Evolutionary conservation across 1,140 invertebrate species (phyloP).

Genomic region (Aphidius gifuensis): DNA sequence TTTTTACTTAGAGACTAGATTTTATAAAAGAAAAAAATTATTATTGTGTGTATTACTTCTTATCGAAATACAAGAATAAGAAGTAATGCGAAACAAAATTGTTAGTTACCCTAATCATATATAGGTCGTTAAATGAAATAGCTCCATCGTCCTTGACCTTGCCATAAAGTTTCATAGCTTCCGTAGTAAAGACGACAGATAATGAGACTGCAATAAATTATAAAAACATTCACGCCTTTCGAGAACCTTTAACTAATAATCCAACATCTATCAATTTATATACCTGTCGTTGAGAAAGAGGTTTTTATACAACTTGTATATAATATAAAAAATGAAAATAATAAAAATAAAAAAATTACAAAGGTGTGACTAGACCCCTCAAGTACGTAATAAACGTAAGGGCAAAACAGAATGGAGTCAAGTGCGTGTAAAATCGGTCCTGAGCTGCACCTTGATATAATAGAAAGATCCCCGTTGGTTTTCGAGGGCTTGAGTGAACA

Average conservation of each 20-base stretch:
- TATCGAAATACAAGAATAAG: no score
- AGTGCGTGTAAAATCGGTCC: conserved; percentile 56
- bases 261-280: background rate
- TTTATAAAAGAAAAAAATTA: no score
- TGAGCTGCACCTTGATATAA: conserved; percentile 41
- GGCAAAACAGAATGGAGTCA: conserved; percentile 53
- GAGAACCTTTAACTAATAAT: no score
- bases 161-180: no score
- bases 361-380: conserved; percentile 8
- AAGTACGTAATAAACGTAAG: background rate
- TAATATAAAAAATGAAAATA: conserved; percentile 4
- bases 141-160: conserved; percentile 15
- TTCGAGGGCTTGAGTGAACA: conserved; percentile 18
- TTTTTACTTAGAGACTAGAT: no score
- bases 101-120: no score
- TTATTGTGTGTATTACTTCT: no score
- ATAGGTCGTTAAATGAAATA: no score
- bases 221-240: conserved; percentile 12
- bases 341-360: conserved; percentile 12
- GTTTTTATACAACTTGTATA: background rate
- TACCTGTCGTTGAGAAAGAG: conserved; percentile 6
- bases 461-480: conserved; percentile 33
- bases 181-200: background rate
- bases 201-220: conserved; percentile 18
- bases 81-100: no score